These are phyloP conservation scores for Luscinia luscinia DNA, from an alignment of 2,797 vertebrate genomes.

Conservation along the genomic window DNA sequence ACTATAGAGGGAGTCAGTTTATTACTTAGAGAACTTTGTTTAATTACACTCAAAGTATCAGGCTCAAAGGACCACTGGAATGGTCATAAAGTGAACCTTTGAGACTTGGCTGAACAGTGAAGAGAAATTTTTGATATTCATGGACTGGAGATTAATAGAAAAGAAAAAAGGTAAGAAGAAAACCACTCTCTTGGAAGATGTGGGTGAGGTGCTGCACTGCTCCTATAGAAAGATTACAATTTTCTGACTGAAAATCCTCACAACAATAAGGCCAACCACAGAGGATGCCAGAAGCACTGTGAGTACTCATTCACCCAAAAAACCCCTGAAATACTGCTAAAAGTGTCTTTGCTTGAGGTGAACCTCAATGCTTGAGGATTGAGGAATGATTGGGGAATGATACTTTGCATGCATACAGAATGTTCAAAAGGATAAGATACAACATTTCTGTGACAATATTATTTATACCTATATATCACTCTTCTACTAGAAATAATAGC, in stretches of 20 bases:
- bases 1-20: neutral
- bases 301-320: neutral
- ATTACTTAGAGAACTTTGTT: neutral
- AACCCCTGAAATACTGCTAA: neutral
- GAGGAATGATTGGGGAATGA: neutral
- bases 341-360: neutral
- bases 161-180: too few relatives aligned
- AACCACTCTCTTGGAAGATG: neutral
- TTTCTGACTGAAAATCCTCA: neutral
- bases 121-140: neutral
- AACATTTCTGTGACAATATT: neutral
- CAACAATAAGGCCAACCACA: neutral
- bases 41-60: neutral
- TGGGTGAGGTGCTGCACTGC: neutral
- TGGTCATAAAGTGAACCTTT: neutral
- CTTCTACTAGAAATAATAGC: neutral
- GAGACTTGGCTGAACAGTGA: neutral
- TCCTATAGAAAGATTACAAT: neutral
- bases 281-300: neutral
- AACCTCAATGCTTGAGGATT: neutral
- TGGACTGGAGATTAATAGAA: rapidly evolving
- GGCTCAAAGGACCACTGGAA: neutral
- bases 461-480: neutral
- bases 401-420: neutral
- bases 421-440: neutral